These are phyloP conservation scores for Drosophila truncata DNA, from an alignment of 1,140 invertebrate genomes.

Conservation along the genomic window DNA sequence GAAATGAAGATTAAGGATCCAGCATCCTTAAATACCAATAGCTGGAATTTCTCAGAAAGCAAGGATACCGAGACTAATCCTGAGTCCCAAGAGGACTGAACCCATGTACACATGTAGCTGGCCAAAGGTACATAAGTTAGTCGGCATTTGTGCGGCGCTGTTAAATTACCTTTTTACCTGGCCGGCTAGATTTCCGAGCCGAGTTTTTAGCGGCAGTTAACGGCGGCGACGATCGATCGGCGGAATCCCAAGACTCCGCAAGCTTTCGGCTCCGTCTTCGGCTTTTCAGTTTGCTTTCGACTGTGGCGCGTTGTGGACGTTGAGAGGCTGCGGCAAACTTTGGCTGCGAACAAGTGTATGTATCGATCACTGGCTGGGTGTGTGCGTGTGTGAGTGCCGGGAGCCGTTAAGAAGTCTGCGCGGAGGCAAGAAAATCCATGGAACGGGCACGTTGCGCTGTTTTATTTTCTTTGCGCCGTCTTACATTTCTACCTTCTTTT, in stretches of 20 bases:
- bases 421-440: slow-evolving; percentile 68
- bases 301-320: slow-evolving; percentile 73
- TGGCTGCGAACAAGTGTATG: slow-evolving; percentile 44
- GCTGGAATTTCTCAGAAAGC: slow-evolving; percentile 49
- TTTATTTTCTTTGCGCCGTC: slow-evolving; percentile 71
- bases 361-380: slow-evolving; percentile 28
- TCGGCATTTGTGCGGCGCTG: slow-evolving; percentile 29
- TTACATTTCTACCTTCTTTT: slow-evolving; percentile 73
- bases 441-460: slow-evolving; percentile 76
- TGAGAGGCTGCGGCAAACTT: slow-evolving; percentile 45
- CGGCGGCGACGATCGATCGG: slow-evolving; percentile 45
- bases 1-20: slow-evolving; percentile 22
- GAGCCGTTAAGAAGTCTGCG: slow-evolving; percentile 79
- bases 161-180: slow-evolving; percentile 9
- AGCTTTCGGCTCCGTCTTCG: slow-evolving; percentile 44
- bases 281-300: slow-evolving; percentile 62
- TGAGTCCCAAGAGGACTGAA: slow-evolving; percentile 9
- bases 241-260: slow-evolving; percentile 8
- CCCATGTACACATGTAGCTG: slow-evolving; percentile 46
- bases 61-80: slow-evolving; percentile 51
- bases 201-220: slow-evolving; percentile 19
- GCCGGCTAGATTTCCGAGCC: slow-evolving; percentile 38
- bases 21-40: slow-evolving; percentile 37
- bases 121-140: slow-evolving; percentile 11
- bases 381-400: slow-evolving; percentile 34